phyloP scores from a whole-genome alignment of 2,888 invertebrate genomes.

The Cacoxenus indagator region DNA sequence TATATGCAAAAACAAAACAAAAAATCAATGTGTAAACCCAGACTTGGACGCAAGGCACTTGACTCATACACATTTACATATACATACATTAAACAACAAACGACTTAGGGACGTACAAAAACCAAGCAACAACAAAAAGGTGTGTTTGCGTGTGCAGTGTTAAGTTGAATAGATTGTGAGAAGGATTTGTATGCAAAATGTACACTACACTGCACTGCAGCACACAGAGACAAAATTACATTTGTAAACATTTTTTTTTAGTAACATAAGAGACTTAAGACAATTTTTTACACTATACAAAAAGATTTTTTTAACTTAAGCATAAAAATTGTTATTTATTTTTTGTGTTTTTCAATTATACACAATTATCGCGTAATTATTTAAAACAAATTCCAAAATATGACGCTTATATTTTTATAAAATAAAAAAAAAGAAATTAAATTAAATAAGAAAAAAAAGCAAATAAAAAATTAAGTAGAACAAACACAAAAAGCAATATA shows the following conservation, averaged over 20 bases:
- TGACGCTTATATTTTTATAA: slow-evolving; percentile 25
- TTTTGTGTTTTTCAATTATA: not conserved
- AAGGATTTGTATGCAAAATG: too few species aligned
- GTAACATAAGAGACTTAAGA: slow-evolving; percentile 19
- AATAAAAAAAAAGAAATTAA: slow-evolving; percentile 4
- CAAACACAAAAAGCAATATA: slow-evolving; percentile 26
- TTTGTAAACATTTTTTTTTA: slow-evolving; percentile 11
- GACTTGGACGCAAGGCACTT: too few species aligned
- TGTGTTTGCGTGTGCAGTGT: too few species aligned
- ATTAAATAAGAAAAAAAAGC: too few species aligned
- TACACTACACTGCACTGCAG: not conserved
- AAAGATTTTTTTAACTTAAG: not conserved
- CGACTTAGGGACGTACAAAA: slow-evolving; percentile 28
- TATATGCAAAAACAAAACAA: not conserved
- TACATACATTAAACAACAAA: slow-evolving; percentile 23
- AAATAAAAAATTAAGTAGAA: not conserved
- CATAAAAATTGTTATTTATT: slow-evolving; percentile 8
- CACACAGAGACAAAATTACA: slow-evolving; percentile 18
- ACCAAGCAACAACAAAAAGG: too few species aligned
- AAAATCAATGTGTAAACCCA: too few species aligned
- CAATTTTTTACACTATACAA: slow-evolving; percentile 13
- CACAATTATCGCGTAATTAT: not conserved
- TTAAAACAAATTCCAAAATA: slow-evolving; percentile 20
- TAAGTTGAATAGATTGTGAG: too few species aligned
- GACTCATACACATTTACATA: slow-evolving; percentile 15